Evolutionary conservation across 2,113 vertebrate species (phyloP), one percentile per base, ranked within the genome.

Genomic region (Paralichthys olivaceus): DNA sequence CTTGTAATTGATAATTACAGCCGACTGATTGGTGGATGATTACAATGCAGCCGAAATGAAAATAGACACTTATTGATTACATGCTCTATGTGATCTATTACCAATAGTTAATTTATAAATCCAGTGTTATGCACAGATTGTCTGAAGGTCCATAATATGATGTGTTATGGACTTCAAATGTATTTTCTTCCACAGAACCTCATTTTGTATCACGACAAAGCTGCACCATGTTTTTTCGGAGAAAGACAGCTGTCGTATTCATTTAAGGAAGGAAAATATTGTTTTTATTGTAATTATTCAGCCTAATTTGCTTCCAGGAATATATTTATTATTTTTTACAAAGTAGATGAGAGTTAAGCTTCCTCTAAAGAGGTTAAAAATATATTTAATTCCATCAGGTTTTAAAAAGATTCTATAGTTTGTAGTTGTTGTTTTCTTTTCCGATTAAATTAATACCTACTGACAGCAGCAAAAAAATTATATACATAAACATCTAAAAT

Each of bases 1-100:
- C 71, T 83, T 85, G 81, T 90, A 89, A 89, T 83, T 85, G 78
- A 87, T 89, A 83, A 90, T 92, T 90, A 89, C 37, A 78, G 74
- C 17, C 61, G 75, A 80, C 81, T 81, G 87, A 88, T 80, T 77
- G 81, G 85, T 75, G 65, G 84, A 64, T 87, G 86, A 87, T 91
- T 89, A 79, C 79, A 73, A 76, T 81, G 79, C 69, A 71, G 83
- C 72, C 57, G 68, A 71, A 83, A 87, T 85, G 67, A 81, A 86
- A 90, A 88, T 73, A 84, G 81, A 70, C 86, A 83, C 19, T n/a
- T 83, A 88, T 84, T 88, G 92, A 88, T 84, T 81, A 75, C 59
- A 75, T 59, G 72, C 45, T n/a, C n/a, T 47, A 55, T 71, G 26
- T 66, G 57, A 62, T 60, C 28, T 15, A 15, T 6, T 5, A 6